Conservation (phyloP, 2,797 vertebrate genomes). For the Synanceia verrucosa region DNA sequence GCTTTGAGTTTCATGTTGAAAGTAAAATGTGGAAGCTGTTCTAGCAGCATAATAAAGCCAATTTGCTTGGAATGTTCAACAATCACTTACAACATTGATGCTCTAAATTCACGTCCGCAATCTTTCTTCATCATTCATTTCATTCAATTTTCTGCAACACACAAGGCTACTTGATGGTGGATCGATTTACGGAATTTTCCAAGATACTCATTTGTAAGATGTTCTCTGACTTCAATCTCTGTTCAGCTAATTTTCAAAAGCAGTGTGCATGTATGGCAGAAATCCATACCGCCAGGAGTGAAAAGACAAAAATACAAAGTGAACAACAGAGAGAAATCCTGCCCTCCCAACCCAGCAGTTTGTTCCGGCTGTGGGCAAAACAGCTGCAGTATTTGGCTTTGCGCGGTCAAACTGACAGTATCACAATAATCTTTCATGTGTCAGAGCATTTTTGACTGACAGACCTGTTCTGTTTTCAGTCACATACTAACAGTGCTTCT, state of each 20-base stretch:
- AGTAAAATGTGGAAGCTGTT: background rate
- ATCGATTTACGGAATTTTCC: slow-evolving; percentile 12
- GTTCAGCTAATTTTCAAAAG: background rate
- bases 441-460: slow-evolving; percentile 27
- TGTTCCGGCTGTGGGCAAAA: slow-evolving; percentile 18
- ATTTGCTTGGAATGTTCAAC: background rate
- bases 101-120: background rate
- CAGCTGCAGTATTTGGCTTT: background rate
- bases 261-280: background rate
- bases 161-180: background rate
- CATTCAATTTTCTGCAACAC: background rate
- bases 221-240: background rate
- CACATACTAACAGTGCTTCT: background rate
- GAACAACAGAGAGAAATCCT: background rate
- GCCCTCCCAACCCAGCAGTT: slow-evolving; percentile 2
- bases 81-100: background rate
- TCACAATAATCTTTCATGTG: slow-evolving; percentile 3
- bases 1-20: background rate
- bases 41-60: background rate
- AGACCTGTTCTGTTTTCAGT: slow-evolving; percentile 8
- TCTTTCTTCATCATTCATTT: background rate
- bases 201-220: background rate
- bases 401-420: slow-evolving; percentile 13
- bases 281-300: background rate
- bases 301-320: background rate